Percentiles rank a stretch among this genome's conserved stretches.
These are phyloP conservation scores for Leptonema lineaticorne DNA, from an alignment of 1,140 invertebrate species.

Conservation along the genomic window DNA sequence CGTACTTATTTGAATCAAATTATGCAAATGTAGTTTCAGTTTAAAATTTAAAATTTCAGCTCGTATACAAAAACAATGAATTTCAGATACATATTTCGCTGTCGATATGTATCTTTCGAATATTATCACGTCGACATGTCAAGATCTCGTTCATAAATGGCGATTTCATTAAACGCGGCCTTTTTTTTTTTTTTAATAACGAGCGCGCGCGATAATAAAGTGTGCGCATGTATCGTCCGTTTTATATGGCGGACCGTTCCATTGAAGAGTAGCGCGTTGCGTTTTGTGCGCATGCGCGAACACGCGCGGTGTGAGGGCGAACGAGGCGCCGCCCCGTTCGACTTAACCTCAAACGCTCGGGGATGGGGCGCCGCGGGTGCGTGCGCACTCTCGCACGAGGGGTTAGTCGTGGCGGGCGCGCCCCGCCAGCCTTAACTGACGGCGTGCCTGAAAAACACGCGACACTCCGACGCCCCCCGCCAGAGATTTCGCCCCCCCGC, in stretches of 20 bases:
- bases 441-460: background rate
- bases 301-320: background rate
- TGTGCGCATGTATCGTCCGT: no score
- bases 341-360: slow-evolving; percentile 3
- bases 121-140: no score
- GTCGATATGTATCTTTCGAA: no score
- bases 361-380: background rate
- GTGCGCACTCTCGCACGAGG: background rate
- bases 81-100: no score
- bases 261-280: background rate
- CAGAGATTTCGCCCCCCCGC: background rate
- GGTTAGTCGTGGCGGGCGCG: slow-evolving; percentile 9
- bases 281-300: background rate
- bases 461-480: background rate
- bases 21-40: no score
- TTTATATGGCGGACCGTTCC: background rate
- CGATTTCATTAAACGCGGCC: no score
- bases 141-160: no score
- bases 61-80: no score
- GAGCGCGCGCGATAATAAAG: no score
- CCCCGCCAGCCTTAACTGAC: background rate
- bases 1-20: no score
- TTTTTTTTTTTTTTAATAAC: no score
- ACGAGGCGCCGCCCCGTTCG: background rate
- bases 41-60: no score